Evolutionary conservation across 2,113 vertebrate genomes (phyloP).

Genomic region (Sinocyclocheilus rhinocerous): DNA sequence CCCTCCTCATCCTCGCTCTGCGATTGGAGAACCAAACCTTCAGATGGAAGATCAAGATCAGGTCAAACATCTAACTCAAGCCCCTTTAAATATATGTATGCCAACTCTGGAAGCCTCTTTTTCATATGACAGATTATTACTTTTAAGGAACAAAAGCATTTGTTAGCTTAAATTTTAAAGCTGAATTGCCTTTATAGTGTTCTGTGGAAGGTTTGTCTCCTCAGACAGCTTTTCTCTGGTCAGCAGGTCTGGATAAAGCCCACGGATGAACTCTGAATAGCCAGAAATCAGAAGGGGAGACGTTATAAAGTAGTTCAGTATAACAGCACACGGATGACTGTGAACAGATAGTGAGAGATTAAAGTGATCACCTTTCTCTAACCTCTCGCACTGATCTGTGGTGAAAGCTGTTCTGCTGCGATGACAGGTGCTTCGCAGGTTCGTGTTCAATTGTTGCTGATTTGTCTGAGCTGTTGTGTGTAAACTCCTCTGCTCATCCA

Average conservation of each 20-base stretch:
- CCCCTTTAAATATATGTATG: background rate
- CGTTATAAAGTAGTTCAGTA: background rate
- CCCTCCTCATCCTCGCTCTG: constrained; percentile 72
- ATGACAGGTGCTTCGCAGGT: constrained; percentile 51
- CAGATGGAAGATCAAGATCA: constrained; percentile 6
- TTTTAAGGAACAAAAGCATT: background rate
- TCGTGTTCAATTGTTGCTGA: constrained; percentile 31
- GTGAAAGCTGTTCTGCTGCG: constrained; percentile 82
- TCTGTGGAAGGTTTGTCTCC: constrained; percentile 79
- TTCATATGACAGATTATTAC: background rate
- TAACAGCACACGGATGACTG: background rate
- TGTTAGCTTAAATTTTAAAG: background rate
- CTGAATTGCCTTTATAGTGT: constrained; percentile 81
- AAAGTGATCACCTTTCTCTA: constrained; percentile 81
- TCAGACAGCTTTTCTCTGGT: constrained; percentile 81
- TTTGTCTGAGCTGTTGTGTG: constrained; percentile 17
- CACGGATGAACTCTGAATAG: constrained; percentile 80
- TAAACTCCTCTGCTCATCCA: constrained; percentile 36
- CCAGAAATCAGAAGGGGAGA: constrained; percentile 11
- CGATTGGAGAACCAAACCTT: constrained; percentile 78
- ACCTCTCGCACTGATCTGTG: constrained; percentile 72
- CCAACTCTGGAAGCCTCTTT: background rate
- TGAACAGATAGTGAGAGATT: background rate
- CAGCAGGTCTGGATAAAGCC: constrained; percentile 82
- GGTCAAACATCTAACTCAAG: background rate